These are phyloP conservation scores for Cephus sareptanus DNA, from an alignment of 2,888 invertebrate species.

Conservation along the genomic window DNA sequence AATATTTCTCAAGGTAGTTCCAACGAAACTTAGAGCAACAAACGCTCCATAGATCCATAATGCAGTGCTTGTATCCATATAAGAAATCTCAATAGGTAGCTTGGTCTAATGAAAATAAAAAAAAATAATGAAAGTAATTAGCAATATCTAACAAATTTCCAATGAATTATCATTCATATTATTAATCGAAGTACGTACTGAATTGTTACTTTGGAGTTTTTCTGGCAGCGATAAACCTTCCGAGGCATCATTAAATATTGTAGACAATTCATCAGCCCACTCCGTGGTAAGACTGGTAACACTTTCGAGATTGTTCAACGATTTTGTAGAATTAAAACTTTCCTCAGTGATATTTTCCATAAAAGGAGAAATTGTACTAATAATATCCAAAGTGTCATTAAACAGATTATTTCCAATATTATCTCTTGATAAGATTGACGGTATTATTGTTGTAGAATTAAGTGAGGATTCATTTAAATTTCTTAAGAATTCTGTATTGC, in stretches of 20 bases:
- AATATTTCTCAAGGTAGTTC: constrained; percentile 75
- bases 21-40: constrained; percentile 71
- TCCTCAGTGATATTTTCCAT: neutral
- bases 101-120: neutral
- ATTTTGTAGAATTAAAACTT: neutral
- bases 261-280: neutral
- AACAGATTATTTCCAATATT: neutral
- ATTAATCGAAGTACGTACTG: neutral
- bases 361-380: neutral
- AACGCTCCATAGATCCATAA: constrained; percentile 70
- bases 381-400: neutral
- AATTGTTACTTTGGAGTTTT: neutral
- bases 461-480: neutral
- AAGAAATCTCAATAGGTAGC: neutral
- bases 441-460: neutral
- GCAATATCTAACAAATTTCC: neutral
- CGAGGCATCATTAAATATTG: neutral
- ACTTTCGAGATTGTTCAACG: neutral
- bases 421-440: neutral
- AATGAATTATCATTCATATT: neutral
- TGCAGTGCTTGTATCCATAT: constrained; percentile 39
- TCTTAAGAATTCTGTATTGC: neutral
- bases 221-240: neutral
- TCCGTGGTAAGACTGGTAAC: neutral
- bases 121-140: neutral